Base-by-base conservation (phyloP, 2,888 invertebrate species). In the Fragum sueziense region DNA sequence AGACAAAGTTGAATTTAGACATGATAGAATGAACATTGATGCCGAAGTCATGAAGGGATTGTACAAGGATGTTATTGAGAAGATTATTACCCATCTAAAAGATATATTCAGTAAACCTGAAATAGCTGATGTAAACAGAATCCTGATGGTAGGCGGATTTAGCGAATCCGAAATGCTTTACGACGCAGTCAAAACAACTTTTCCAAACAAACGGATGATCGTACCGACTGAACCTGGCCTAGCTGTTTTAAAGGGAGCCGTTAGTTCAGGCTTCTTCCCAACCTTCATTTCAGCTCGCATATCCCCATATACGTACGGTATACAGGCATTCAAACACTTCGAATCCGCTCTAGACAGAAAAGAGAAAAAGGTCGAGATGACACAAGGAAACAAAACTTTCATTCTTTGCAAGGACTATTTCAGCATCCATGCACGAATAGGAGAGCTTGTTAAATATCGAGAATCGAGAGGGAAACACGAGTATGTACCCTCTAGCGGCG, bases 241-340 rank as follows among this genome's bases (percentile, higher is more conserved):
- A 3, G 76, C 79, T 6, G 80, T 84, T 14, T 37, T 80, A 6
- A 80, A 79, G 41, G 84, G 84, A 22, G 87, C 85, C 2, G 85
- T 87, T 1, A 51, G 84, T 27, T 86, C 76, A 67, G 87, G 85
- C 14, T 77, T 79, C 54, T 76, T 78, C 17, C 85, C 85, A 7
- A 57, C 61, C 14, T 70, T 85, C 68, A 82, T 87, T 14, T 79
- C 76, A 4, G 71, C 80, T 3, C 77, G 87, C 2, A 74, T 87
- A 7, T 74, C 79, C 22, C 80, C 73, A 31, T 82, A 74, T 25
- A 82, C 87, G 1, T 86, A 85, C 52, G 86, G 86, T 0, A 79
- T 85, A 27, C 20, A 73, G 27, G 75, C 80, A 9, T 70, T 68
- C 34, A 74, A 79, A 57, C 76, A 70, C n/a, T 87, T 84, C 54